Conservation (phyloP, 2,888 invertebrate species). For the Aromia moschata region DNA sequence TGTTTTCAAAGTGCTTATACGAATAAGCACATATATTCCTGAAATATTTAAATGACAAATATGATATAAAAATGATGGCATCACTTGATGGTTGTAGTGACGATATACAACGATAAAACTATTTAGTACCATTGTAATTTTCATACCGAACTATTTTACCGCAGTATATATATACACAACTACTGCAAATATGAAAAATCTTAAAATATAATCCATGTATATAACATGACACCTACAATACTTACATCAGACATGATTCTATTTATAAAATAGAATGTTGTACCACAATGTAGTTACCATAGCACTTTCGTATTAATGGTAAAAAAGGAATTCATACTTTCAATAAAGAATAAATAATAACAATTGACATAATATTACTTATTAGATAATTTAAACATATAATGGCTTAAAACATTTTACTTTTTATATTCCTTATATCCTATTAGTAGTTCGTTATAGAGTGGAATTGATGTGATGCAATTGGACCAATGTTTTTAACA, state of each 20-base stretch:
- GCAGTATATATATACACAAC: background rate
- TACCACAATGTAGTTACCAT: slow-evolving; percentile 7
- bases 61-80: too few relatives aligned
- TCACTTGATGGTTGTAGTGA: too few relatives aligned
- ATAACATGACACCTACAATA: slow-evolving; percentile 4
- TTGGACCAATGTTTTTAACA: too few relatives aligned
- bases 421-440: too few relatives aligned
- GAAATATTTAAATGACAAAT: too few relatives aligned
- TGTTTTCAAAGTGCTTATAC: too few relatives aligned
- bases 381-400: background rate
- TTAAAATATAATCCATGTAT: background rate
- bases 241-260: background rate
- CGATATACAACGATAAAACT: background rate
- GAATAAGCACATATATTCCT: too few relatives aligned
- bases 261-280: slow-evolving; percentile 7
- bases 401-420: background rate
- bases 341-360: background rate
- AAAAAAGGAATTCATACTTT: slow-evolving; percentile 7
- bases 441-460: too few relatives aligned
- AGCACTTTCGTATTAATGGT: background rate
- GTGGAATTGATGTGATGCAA: too few relatives aligned
- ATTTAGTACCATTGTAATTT: background rate
- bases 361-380: background rate
- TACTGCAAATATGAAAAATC: slow-evolving; percentile 8
- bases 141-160: background rate